Percentiles rank a stretch among this genome's conserved stretches.
These are phyloP conservation scores for Daktulosphaira vitifoliae DNA, from an alignment of 1,140 invertebrate genomes.

Conservation along the genomic window DNA sequence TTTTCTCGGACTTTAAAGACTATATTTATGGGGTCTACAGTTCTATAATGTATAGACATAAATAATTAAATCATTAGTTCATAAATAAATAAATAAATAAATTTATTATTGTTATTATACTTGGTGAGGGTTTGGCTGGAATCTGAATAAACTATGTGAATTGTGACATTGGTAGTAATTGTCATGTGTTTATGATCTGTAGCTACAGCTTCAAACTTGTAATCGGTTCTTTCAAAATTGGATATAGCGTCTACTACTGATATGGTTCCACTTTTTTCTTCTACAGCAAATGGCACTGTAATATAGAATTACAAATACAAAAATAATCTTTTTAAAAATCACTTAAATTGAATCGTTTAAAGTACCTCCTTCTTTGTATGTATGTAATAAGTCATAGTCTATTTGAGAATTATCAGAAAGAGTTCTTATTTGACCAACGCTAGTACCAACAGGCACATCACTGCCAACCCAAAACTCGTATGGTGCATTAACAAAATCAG, in stretches of 20 bases:
- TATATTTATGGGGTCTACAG: constrained; percentile 53
- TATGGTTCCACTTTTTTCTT: constrained; percentile 77
- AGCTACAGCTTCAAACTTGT: constrained; percentile 73
- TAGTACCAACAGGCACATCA: constrained; percentile 70
- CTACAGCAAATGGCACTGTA: constrained; percentile 78
- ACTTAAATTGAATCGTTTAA: constrained; percentile 27
- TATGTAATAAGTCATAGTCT: constrained; percentile 69
- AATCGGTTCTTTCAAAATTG: constrained; percentile 57
- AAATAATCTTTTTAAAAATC: too few relatives aligned
- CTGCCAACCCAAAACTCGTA: constrained; percentile 85
- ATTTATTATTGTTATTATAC: constrained; percentile 45
- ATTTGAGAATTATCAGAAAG: constrained; percentile 51
- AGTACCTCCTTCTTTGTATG: constrained; percentile 68
- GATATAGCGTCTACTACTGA: constrained; percentile 67
- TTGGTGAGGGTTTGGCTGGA: constrained; percentile 55
- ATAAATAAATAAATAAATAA: not conserved
- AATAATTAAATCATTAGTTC: not conserved
- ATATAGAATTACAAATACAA: not conserved
- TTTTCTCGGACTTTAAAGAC: constrained; percentile 73
- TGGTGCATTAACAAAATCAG: constrained; percentile 66
- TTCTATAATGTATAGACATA: not conserved
- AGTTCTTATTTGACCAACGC: constrained; percentile 72
- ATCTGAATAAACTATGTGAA: constrained; percentile 69
- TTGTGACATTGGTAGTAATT: constrained; percentile 68
- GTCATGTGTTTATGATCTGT: constrained; percentile 56